Conservation (phyloP, 1,140 invertebrate genomes). For the Drosophila pandora region DNA sequence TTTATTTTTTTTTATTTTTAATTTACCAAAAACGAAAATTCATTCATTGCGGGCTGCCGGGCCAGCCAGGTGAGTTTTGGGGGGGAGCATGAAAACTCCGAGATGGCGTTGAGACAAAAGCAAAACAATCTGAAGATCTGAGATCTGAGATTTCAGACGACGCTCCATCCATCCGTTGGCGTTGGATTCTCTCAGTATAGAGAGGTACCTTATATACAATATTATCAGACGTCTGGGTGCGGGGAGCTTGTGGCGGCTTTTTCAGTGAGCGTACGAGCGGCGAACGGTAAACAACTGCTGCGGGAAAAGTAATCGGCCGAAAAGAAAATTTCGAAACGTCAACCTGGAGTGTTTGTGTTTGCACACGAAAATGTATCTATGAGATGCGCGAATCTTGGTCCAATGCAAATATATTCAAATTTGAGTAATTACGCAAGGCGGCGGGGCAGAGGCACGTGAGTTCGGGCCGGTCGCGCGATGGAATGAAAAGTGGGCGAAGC, state of each 20-base stretch:
- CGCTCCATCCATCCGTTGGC: constrained; percentile 49
- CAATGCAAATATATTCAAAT: constrained; percentile 31
- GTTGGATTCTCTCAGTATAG: constrained; percentile 30
- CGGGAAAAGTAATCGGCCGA: constrained; percentile 21
- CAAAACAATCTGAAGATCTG: constrained; percentile 25
- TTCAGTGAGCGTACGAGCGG: constrained; percentile 73
- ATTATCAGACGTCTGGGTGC: constrained; percentile 39
- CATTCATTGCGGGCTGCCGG: not conserved
- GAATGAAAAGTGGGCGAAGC: constrained; percentile 48
- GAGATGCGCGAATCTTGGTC: constrained; percentile 33
- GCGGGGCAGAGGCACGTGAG: constrained; percentile 27
- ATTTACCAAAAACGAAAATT: constrained; percentile 18
- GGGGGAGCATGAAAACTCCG: constrained; percentile 30
- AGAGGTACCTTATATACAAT: not conserved
- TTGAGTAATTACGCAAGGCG: constrained; percentile 54
- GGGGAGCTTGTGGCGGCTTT: constrained; percentile 49
- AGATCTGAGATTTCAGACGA: constrained; percentile 15
- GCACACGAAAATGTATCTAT: constrained; percentile 36
- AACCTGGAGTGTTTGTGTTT: constrained; percentile 30
- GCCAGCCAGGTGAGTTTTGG: not conserved
- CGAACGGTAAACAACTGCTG: constrained; percentile 74
- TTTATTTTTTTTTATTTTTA: not conserved
- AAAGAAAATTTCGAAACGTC: constrained; percentile 55
- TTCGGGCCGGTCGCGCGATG: constrained; percentile 11
- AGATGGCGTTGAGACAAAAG: constrained; percentile 3